Conservation (phyloP, 2,797 vertebrate species). For the Poecilia wingei region DNA sequence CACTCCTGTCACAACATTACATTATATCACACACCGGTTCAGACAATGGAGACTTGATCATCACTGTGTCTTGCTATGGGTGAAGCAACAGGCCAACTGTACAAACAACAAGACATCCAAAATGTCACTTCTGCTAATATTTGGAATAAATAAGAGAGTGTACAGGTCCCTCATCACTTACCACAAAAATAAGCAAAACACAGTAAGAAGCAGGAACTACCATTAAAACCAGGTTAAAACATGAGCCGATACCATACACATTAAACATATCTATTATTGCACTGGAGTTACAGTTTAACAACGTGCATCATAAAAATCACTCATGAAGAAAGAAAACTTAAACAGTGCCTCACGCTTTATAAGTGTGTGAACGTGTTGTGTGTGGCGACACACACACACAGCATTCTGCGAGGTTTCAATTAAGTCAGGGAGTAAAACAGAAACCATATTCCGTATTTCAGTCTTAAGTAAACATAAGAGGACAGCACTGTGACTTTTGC, state of each 20-base stretch:
- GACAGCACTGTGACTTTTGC: neutral
- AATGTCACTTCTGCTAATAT: slow-evolving; percentile 9
- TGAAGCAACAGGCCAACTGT: neutral
- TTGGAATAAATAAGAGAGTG: slow-evolving; percentile 13
- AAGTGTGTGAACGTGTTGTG: neutral
- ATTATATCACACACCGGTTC: slow-evolving; percentile 45
- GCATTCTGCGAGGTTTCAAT: neutral
- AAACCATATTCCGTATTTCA: neutral
- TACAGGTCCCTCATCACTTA: slow-evolving; percentile 8
- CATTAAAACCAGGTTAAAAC: slow-evolving; percentile 26
- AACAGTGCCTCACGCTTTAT: slow-evolving; percentile 26
- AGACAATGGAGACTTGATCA: slow-evolving; percentile 33
- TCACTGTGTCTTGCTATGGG: slow-evolving; percentile 31
- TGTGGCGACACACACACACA: neutral
- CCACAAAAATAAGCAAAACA: slow-evolving; percentile 18
- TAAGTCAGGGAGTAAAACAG: slow-evolving; percentile 8
- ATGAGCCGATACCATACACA: slow-evolving; percentile 16
- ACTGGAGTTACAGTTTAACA: slow-evolving; percentile 27
- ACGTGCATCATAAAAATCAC: slow-evolving; percentile 15
- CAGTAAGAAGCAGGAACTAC: slow-evolving; percentile 19
- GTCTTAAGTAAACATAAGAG: slow-evolving; percentile 24
- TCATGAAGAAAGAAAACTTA: slow-evolving; percentile 15
- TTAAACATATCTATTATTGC: slow-evolving; percentile 18
- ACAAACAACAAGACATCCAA: slow-evolving; percentile 15
- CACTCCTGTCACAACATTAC: slow-evolving; percentile 53